Conservation (phyloP, 2,888 invertebrate genomes). For the Agonopterix alstromeriana region DNA sequence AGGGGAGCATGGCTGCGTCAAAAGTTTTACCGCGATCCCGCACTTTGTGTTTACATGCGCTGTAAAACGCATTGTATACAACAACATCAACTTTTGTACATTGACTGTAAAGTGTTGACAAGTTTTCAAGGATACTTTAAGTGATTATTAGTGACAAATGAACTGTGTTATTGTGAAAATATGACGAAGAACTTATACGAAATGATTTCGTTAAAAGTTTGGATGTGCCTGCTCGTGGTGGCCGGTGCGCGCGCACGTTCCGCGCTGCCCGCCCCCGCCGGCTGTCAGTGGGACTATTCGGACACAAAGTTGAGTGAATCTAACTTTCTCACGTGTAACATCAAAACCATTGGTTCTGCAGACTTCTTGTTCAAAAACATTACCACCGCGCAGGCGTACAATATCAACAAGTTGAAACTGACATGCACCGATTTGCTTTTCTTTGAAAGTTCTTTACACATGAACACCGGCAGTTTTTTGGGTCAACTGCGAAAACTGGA, state of each 20-base stretch:
- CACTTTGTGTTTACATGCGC: slow-evolving; percentile 70
- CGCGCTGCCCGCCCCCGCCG: slow-evolving; percentile 79
- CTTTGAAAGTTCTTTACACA: slow-evolving; percentile 83
- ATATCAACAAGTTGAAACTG: slow-evolving; percentile 81
- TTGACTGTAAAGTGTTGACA: slow-evolving; percentile 49
- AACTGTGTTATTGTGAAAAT: slow-evolving; percentile 56
- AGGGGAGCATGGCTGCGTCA: slow-evolving; percentile 75
- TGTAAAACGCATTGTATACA: slow-evolving; percentile 55
- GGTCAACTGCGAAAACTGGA: slow-evolving; percentile 82
- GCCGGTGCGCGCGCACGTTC: slow-evolving; percentile 73
- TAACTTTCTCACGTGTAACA: slow-evolving; percentile 81
- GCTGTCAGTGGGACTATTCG: slow-evolving; percentile 84
- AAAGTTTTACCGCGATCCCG: slow-evolving; percentile 69
- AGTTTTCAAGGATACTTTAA: slow-evolving; percentile 40
- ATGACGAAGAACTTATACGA: slow-evolving; percentile 63
- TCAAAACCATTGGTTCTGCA: slow-evolving; percentile 84
- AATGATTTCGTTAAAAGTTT: slow-evolving; percentile 75
- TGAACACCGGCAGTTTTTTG: slow-evolving; percentile 78
- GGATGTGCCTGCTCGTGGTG: slow-evolving; percentile 66
- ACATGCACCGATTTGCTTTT: slow-evolving; percentile 85
- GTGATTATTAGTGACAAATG: slow-evolving; percentile 64
- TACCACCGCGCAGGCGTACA: slow-evolving; percentile 82
- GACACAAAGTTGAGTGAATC: slow-evolving; percentile 75
- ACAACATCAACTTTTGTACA: slow-evolving; percentile 45
- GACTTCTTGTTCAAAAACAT: slow-evolving; percentile 83